These are phyloP conservation scores for Papilio gigon DNA, from an alignment of 2,888 invertebrate genomes.

Conservation along the genomic window DNA sequence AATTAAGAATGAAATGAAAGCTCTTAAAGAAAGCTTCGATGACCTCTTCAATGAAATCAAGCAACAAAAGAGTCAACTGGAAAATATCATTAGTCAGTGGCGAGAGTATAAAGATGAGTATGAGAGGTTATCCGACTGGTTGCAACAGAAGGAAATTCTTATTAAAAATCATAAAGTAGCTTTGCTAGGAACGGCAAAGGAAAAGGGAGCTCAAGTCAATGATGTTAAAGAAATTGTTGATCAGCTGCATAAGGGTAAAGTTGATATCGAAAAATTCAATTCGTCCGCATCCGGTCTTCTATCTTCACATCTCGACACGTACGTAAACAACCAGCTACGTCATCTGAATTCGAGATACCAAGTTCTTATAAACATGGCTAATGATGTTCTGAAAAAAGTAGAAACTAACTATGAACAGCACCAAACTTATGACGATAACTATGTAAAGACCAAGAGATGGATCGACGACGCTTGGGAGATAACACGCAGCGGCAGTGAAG, in stretches of 20 bases:
- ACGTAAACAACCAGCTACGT: slow-evolving; percentile 92
- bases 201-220: slow-evolving; percentile 92
- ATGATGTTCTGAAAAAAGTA: slow-evolving; percentile 94
- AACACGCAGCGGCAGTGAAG: slow-evolving; percentile 90
- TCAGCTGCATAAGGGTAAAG: slow-evolving; percentile 89
- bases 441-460: slow-evolving; percentile 90
- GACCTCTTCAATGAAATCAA: slow-evolving; percentile 92
- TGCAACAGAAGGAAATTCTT: slow-evolving; percentile 95
- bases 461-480: slow-evolving; percentile 93
- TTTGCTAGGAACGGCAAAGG: slow-evolving; percentile 88
- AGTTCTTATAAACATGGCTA: slow-evolving; percentile 92
- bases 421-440: slow-evolving; percentile 88
- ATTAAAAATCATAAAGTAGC: slow-evolving; percentile 95
- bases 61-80: slow-evolving; percentile 91
- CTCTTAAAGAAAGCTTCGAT: slow-evolving; percentile 92
- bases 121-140: slow-evolving; percentile 94
- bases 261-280: slow-evolving; percentile 92
- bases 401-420: slow-evolving; percentile 94
- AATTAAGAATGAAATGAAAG: slow-evolving; percentile 92
- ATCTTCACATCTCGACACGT: slow-evolving; percentile 92
- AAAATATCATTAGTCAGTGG: slow-evolving; percentile 91
- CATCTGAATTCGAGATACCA: slow-evolving; percentile 94
- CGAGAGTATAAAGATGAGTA: slow-evolving; percentile 96
- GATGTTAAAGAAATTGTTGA: slow-evolving; percentile 90
- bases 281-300: slow-evolving; percentile 88